Percentiles rank a stretch among this genome's conserved stretches.
phyloP scores from a whole-genome alignment of 2,888 invertebrate genomes.

The Trisateles emortualis region DNA sequence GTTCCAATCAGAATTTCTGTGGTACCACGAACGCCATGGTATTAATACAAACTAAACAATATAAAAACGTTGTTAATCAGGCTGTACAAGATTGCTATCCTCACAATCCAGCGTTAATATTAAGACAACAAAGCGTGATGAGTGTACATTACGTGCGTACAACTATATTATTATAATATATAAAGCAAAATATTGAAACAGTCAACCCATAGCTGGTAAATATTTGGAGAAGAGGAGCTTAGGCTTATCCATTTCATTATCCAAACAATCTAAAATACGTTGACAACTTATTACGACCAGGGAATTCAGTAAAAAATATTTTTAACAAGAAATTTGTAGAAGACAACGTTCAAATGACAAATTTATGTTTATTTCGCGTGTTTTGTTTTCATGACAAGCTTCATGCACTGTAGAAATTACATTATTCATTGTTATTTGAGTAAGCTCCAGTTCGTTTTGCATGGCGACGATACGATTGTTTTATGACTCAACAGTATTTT shows the following conservation, averaged over 20 bases:
- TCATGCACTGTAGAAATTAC: slow-evolving; percentile 51
- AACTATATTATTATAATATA: background rate
- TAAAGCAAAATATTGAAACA: background rate
- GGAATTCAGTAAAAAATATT: slow-evolving; percentile 14
- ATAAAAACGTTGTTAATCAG: background rate
- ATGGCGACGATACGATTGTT: slow-evolving; percentile 21
- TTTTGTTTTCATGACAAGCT: slow-evolving; percentile 40
- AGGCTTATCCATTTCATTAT: background rate
- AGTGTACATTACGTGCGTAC: background rate
- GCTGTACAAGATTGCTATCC: background rate
- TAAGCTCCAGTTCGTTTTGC: slow-evolving; percentile 29
- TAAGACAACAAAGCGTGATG: background rate
- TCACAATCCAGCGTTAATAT: background rate
- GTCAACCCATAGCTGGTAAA: background rate
- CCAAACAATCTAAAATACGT: background rate
- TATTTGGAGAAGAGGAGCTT: background rate
- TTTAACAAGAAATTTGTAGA: slow-evolving; percentile 16
- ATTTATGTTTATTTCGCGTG: slow-evolving; percentile 65
- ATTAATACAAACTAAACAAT: slow-evolving; percentile 7
- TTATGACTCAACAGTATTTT: slow-evolving; percentile 23
- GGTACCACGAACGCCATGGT: slow-evolving; percentile 49
- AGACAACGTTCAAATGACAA: slow-evolving; percentile 41
- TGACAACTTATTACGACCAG: background rate
- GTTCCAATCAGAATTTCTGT: slow-evolving; percentile 36
- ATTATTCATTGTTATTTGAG: slow-evolving; percentile 47